A percentile compares a stretch with the other conserved stretches of the same genome.
These are phyloP conservation scores for Diploscapter pachys DNA, from an alignment of 1,140 invertebrate genomes.

Conservation along the genomic window DNA sequence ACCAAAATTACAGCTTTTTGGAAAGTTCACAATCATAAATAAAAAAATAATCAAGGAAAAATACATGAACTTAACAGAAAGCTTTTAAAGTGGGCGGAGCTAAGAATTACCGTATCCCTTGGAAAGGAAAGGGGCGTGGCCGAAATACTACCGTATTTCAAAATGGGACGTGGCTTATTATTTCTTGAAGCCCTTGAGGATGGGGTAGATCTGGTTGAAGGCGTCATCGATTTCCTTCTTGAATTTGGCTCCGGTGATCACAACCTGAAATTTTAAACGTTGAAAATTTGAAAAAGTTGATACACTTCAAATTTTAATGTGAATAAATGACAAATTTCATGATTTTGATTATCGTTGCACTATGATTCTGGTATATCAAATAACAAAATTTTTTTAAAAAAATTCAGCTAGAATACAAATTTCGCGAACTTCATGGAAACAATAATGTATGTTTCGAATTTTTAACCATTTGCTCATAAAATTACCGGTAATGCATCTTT, in stretches of 20 bases:
- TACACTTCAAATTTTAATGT: too few relatives aligned
- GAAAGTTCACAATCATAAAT: background rate
- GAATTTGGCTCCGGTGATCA: constrained; percentile 84
- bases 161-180: constrained; percentile 26
- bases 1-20: too few relatives aligned
- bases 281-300: too few relatives aligned
- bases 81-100: background rate
- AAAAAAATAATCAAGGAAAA: background rate
- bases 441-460: too few relatives aligned
- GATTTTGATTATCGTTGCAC: too few relatives aligned
- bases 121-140: too few relatives aligned
- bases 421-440: background rate
- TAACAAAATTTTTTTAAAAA: too few relatives aligned
- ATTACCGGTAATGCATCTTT: too few relatives aligned
- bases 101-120: background rate
- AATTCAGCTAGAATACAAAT: background rate
- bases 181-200: constrained; percentile 97
- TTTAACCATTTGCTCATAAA: too few relatives aligned
- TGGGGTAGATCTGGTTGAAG: constrained; percentile 99
- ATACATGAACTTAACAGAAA: background rate
- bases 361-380: too few relatives aligned
- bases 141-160: too few relatives aligned
- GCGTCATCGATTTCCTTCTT: constrained; percentile 97
- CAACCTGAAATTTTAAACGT: constrained; percentile 39
- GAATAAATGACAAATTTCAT: too few relatives aligned